Evolutionary conservation across 2,888 invertebrate species (phyloP), one percentile per base, ranked within the genome.

Genomic region (Congeria kusceri): DNA sequence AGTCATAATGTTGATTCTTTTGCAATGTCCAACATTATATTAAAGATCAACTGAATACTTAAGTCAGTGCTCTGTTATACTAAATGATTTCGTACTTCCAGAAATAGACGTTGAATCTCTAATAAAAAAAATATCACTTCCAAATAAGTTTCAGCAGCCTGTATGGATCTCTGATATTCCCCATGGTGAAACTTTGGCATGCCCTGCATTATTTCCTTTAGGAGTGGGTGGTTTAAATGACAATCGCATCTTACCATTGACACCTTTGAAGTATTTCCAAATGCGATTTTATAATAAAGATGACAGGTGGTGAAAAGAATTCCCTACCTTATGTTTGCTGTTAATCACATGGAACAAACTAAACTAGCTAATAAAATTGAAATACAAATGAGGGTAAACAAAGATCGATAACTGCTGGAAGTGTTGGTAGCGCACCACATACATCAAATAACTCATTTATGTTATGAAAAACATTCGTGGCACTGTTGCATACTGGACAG

Each of bases 401-500:
- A 27, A 39, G 44, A 27, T 46, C 53, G 11, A 15, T 64, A 25
- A 63, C 63, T 15, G 63, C 44, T 53, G 64, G 56, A 9, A 53
- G 28, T 64, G 20, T 61, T 23, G 28, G 13, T 32, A 49, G 15
- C 20, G 18, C 28, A 65, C 27, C 20, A 18, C 68, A 59, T 20
- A 68, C n/a, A 68, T 68, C 11, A 49, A 29, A n/a, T 13, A 68
- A 68, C 46, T 68, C 59, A 1, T 68, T 25, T 27, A 70, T 70
- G 62, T 70, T n/a, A 70, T 70, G 62, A 70, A 70, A 70, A 61
- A 70, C 20, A 69, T 59, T 28, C 44, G 70, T 15, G 70, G 61
- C 3, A 70, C 70, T 27, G 62, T 61, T 62, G 62, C 70, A 15
- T 70, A 62, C n/a, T 70, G 70, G 70, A 68, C 32, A 18, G 44